Base-by-base conservation (phyloP, 2,797 vertebrate species). In the Enteromius treurensis region DNA sequence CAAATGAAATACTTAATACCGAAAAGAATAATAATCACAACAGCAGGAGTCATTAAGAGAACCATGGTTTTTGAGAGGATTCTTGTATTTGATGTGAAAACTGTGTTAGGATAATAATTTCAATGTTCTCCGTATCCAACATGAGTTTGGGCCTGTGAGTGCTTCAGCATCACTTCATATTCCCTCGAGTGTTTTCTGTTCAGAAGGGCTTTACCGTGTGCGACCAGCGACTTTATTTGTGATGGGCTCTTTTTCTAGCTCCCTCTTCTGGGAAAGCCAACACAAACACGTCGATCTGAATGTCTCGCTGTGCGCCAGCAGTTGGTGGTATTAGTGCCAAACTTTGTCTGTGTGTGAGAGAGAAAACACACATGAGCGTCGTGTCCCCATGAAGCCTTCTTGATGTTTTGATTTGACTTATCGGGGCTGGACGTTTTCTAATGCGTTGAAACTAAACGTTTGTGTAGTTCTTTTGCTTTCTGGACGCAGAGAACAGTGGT, bases 171-270 rank as follows among this genome's bases (percentile, higher is more conserved):
- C 71, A 6, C 34, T 47, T 73, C 79, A 77, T 62, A 7, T 76
- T 58, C 64, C 26, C 21, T 79, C n/a, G 34, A 21, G 47, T 71
- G 87, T 89, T 92, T 80, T 88, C 26, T 91, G 91, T 93, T 92
- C 92, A 92, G 93, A 95, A 95, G 95, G 94, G 94, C 94, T 95
- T 58, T 49, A n/a, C 69, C 81, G 77, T 93, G 90, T 87, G 90
- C 90, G 90, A 91, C 86, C 13, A 62, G 2, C 3, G 58, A 62
- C 23, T 62, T 29, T 83, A 85, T 83, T 88, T 83, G 79, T 26
- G 84, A 88, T 82, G 87, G 71, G 55, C 62, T 42, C 53, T 49
- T 73, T 86, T 86, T 84, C 87, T 87, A 77, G 87, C 86, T 91
- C 92, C 90, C 90, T 85, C n/a, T 87, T 89, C 89, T 83, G 88